Evolutionary conservation across 37 sponge, comb jelly and placozoan genomes (phyloP), one percentile per base, ranked within the genome.

Genomic region (Agelas oroides): DNA sequence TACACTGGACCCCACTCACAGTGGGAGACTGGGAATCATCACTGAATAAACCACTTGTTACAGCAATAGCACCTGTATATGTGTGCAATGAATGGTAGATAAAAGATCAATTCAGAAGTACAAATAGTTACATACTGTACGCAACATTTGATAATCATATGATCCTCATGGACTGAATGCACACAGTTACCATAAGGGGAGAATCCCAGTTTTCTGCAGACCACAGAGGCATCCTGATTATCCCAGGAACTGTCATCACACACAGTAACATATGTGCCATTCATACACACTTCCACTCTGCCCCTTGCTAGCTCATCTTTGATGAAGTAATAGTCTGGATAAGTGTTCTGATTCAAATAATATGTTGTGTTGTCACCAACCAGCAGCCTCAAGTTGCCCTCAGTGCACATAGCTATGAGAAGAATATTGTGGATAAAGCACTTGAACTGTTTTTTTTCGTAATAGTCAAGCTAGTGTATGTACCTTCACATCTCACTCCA

Each of bases 231-330:
- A 65, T 73, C 84, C 15, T 8, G 32, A 19, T 83, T n/a, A 34
- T 74, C 84, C 84, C 84, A 83, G 53, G 18, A 59, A 35, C n/a
- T n/a, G 46, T 73, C 56, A 19, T 53, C 65, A 65, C 84, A 83
- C 19, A 83, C 56, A 1, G 84, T 64, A n/a, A 66, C 75, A 41
- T 83, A 83, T 32, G 31, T 61, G 20, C 75, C 75, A 28, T 65
- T 36, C 0, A 64, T 21, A 64, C 84, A 83, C 32, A 83, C 75
- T 54, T 83, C 84, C 62, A 83, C 84, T 53, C 84, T 73, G 14
- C 84, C 84, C 13, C 54, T 25, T 3, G 37, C 35, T 17, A 28
- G 28, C 20, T 56, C 67, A 1, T 53, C 70, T 18, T 30, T 30
- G 0, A 55, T 24, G 58, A 18, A 67, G 19, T 54, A 36, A 27